Evolutionary conservation across 2,113 vertebrate species (phyloP).

Genomic region (Suncus etruscus): DNA sequence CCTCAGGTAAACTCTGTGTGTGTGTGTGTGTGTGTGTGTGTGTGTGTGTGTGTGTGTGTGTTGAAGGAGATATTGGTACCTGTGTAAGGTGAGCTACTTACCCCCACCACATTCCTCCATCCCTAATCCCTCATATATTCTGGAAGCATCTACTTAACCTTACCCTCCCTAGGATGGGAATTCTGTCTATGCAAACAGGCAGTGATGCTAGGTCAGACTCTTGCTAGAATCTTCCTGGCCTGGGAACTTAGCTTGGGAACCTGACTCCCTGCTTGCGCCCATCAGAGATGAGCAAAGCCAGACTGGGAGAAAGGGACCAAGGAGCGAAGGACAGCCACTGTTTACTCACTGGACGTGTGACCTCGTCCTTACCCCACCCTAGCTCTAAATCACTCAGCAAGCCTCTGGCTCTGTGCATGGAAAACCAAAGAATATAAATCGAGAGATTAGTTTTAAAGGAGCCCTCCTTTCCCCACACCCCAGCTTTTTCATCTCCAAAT

Average conservation of each 20-base stretch:
- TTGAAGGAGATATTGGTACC: no score
- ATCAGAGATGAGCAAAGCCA: neutral
- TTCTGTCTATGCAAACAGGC: neutral
- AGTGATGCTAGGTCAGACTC: neutral
- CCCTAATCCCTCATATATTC: no score
- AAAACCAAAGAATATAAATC: constrained; percentile 83
- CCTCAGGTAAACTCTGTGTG: neutral
- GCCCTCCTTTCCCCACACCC: constrained; percentile 64
- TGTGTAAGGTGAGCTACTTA: no score
- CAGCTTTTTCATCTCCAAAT: constrained; percentile 68
- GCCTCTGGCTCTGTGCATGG: constrained; percentile 77
- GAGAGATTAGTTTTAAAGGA: constrained; percentile 83
- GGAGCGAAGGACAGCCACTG: neutral
- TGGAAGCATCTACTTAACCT: no score
- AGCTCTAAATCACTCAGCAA: constrained; percentile 31
- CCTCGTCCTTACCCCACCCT: neutral
- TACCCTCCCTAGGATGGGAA: neutral
- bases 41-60: no score
- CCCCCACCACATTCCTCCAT: no score
- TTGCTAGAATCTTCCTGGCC: neutral
- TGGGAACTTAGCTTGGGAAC: neutral
- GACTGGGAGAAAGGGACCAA: neutral
- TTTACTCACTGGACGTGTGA: neutral
- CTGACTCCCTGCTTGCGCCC: neutral
- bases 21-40: no score